phyloP scores from a whole-genome alignment of 2,113 vertebrate species.

The Lethenteron camtschaticum region DNA sequence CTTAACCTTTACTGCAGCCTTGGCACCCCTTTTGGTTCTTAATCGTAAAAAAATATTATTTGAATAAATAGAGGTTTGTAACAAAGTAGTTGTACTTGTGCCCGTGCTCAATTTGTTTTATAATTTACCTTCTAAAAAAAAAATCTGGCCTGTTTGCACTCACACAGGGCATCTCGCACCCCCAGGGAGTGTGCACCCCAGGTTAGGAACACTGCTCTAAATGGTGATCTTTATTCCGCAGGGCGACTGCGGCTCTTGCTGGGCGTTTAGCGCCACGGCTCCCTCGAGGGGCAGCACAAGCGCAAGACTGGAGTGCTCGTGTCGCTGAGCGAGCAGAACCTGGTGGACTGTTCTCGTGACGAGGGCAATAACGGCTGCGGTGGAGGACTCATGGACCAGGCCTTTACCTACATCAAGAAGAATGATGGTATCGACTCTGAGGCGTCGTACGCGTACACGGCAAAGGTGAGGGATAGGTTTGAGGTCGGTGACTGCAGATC shows the following conservation, averaged over 20 bases:
- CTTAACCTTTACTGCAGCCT: too few relatives aligned
- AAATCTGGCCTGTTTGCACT: too few relatives aligned
- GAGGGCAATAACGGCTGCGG: neutral
- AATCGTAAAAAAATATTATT: too few relatives aligned
- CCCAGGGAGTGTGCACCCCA: too few relatives aligned
- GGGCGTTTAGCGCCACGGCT: slow-evolving; percentile 5
- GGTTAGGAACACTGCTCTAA: neutral
- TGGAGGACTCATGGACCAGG: neutral
- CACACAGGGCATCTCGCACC: too few relatives aligned
- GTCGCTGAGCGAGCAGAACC: slow-evolving; percentile 6
- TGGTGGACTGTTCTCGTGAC: neutral
- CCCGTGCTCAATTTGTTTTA: too few relatives aligned
- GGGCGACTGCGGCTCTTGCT: slow-evolving; percentile 7
- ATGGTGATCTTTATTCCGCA: neutral
- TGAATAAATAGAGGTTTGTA: too few relatives aligned
- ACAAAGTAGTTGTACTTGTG: too few relatives aligned
- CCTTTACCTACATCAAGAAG: neutral
- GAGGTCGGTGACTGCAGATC: too few relatives aligned
- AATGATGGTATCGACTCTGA: slow-evolving; percentile 6
- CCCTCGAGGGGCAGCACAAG: neutral
- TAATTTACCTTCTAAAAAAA: too few relatives aligned
- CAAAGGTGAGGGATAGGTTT: neutral
- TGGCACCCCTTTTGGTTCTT: too few relatives aligned
- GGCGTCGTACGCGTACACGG: neutral
- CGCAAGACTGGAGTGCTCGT: neutral